Conservation (phyloP, 2,113 vertebrate genomes). For the Empidonax traillii region DNA sequence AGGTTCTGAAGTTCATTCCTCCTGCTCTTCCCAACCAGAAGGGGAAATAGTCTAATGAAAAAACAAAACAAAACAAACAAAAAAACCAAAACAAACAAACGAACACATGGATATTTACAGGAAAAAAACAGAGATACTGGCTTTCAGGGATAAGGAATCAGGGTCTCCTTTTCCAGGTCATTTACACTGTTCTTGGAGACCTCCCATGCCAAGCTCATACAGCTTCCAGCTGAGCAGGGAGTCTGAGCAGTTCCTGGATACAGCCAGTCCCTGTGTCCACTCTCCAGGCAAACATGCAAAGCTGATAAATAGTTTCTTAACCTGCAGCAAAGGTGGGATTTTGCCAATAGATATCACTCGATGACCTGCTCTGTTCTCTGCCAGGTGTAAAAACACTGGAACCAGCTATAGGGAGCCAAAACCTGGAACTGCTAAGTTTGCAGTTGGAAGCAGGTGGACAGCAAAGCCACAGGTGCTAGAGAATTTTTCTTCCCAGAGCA, state of each 20-base stretch:
- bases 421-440: neutral
- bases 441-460: neutral
- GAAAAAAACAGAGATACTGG: neutral
- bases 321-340: neutral
- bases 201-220: neutral
- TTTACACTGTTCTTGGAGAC: neutral
- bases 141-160: neutral
- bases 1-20: neutral
- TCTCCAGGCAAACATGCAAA: neutral
- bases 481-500: neutral
- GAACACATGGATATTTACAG: neutral
- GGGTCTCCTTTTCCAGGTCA: neutral
- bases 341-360: rapidly evolving
- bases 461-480: neutral
- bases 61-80: neutral
- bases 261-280: neutral
- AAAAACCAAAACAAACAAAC: no score
- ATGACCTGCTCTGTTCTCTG: neutral
- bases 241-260: neutral
- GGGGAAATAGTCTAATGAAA: neutral
- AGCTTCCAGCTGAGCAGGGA: neutral
- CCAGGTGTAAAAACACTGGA: neutral
- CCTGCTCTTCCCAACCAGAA: neutral
- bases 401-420: neutral
- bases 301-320: neutral